Evolutionary conservation across 2,888 invertebrate genomes (phyloP), one percentile per base, ranked within the genome.

Genomic region (Gastrophysa polygoni): DNA sequence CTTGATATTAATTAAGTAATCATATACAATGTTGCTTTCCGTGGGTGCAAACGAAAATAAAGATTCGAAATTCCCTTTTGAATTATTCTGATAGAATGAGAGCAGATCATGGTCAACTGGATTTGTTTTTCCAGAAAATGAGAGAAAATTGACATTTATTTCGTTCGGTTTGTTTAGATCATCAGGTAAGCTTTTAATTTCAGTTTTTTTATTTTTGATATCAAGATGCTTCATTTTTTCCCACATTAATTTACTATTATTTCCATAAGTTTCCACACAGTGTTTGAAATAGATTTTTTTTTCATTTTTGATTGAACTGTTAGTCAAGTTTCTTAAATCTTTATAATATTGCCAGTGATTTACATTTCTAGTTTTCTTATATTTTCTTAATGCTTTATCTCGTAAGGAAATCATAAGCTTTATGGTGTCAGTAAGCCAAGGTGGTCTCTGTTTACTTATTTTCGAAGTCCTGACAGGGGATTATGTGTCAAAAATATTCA

Each of bases 261-360:
- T 32, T 32, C 11, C 32, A 32, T 11, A 32, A 11, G 10, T 32
- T 11, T 32, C 32, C 32, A 32, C 32, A 32, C 32, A 11, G 11
- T 32, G 11, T 32, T 32, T 32, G 32, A 32, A 32, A 32, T 32
- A 32, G 8, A 11, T 11, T 11, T 32, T 32, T 32, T 32, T 32
- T 32, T 10, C 4, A 10, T 32, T 32, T 11, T 32, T 32, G 4
- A 32, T 32, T 11, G 32, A 32, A 32, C 10, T 11, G 11, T 32
- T 32, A 11, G 32, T 32, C 10, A 56, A 44, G 18, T 46, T 17
- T 17, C 38, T 16, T n/a, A 48, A 38, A 48, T 21, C 63, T 20
- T 17, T 14, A 43, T 54, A 54, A 32, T 32, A 32, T 32, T 32
- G 32, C 32, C 32, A 32, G 32, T 32, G 32, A 32, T 32, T 32